Percentiles rank a stretch among this genome's conserved stretches.
These are phyloP conservation scores for Synodontis membranacea DNA, from an alignment of 2,113 vertebrate species.

Conservation along the genomic window DNA sequence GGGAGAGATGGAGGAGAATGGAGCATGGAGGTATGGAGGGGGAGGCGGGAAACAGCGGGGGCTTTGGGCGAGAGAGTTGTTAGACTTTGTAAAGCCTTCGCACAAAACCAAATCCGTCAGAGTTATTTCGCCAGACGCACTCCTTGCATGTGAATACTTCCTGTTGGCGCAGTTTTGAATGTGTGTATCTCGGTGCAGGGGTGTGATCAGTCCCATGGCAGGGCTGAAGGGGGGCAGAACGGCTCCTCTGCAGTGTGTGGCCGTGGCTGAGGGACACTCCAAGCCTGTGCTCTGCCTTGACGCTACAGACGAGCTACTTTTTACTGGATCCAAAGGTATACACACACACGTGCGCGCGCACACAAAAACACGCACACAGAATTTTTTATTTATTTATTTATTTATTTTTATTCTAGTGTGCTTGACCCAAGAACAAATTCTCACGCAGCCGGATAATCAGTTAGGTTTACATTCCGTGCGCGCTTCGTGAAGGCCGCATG, in stretches of 20 bases:
- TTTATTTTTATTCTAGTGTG: background rate
- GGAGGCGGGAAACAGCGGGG: background rate
- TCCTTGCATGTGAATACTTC: background rate
- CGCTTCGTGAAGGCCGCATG: background rate
- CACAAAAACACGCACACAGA: background rate
- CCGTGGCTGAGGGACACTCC: slow-evolving; percentile 92
- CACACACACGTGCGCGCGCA: background rate
- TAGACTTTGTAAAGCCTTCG: background rate
- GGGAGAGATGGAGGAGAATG: background rate
- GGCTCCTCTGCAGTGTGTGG: slow-evolving; percentile 89
- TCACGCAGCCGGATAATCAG: background rate
- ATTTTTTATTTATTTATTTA: too few relatives aligned
- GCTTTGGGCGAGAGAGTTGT: background rate
- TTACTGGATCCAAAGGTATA: slow-evolving; percentile 94
- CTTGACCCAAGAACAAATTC: background rate
- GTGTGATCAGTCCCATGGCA: slow-evolving; percentile 88
- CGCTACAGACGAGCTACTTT: slow-evolving; percentile 92
- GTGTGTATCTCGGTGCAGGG: slow-evolving; percentile 74
- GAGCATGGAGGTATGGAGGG: slow-evolving; percentile 4
- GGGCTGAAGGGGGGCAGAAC: slow-evolving; percentile 87
- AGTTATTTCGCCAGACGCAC: background rate
- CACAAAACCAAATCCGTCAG: background rate
- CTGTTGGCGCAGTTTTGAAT: background rate
- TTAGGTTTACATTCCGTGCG: background rate
- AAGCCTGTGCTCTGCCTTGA: slow-evolving; percentile 95